phyloP scores from a whole-genome alignment of 2,113 vertebrate species.

The Tachycineta bicolor region DNA sequence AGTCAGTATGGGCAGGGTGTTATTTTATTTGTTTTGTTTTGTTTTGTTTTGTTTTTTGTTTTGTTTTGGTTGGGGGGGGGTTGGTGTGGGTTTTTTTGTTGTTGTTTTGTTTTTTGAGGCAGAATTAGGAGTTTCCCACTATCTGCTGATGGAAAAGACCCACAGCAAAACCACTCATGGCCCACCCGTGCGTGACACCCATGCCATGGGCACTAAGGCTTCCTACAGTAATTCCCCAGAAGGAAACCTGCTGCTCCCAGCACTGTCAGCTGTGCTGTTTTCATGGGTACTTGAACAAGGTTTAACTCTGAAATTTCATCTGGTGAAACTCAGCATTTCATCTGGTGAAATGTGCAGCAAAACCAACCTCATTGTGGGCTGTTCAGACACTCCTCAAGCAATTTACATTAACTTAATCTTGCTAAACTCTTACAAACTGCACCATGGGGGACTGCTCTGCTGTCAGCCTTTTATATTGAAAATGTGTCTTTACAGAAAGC shows the following conservation, averaged over 20 bases:
- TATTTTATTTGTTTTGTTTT: too few relatives aligned
- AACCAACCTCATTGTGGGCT: neutral
- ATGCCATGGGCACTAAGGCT: neutral
- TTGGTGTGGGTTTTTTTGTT: neutral
- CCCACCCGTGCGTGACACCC: neutral
- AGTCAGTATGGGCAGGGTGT: neutral
- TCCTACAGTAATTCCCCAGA: neutral
- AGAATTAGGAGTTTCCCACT: neutral
- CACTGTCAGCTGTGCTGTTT: neutral
- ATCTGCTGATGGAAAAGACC: neutral
- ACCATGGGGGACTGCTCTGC: neutral
- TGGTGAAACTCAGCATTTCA: neutral
- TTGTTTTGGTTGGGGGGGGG: neutral
- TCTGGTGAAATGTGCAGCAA: neutral
- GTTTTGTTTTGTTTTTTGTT: neutral
- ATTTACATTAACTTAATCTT: conserved; percentile 32
- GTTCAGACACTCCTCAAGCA: neutral
- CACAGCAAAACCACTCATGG: neutral
- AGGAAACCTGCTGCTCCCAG: neutral
- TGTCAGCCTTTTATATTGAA: conserved; percentile 19
- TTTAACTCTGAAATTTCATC: neutral
- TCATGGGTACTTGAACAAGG: neutral
- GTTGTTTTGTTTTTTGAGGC: neutral
- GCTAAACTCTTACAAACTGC: conserved; percentile 25
- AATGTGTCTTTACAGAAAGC: neutral